phyloP scores from a whole-genome alignment of 2,797 vertebrate genomes.

The Schizopygopsis malacanthus region DNA sequence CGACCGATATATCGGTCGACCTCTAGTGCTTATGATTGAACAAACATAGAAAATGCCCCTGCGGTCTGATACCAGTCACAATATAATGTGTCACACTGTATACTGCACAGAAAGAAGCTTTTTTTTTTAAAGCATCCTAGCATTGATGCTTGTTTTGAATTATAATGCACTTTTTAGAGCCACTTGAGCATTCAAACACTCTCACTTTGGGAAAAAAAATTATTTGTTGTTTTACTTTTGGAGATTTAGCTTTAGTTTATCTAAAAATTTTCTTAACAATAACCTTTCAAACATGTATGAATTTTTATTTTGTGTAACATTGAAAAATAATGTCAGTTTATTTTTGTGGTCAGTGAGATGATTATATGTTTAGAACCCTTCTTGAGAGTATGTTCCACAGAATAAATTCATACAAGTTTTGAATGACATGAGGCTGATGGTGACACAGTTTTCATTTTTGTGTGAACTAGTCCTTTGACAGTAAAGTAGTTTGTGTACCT shows the following conservation, averaged over 20 bases:
- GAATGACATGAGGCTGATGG: not conserved
- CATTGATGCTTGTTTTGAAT: not conserved
- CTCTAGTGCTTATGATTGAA: slow-evolving; percentile 8
- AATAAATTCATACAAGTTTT: not conserved
- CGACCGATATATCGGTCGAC: no score
- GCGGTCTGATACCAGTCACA: slow-evolving; percentile 46
- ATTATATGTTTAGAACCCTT: not conserved
- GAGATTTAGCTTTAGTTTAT: not conserved
- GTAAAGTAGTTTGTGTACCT: no score
- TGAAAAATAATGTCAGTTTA: not conserved
- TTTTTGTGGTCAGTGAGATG: not conserved
- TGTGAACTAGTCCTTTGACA: no score
- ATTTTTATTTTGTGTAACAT: not conserved
- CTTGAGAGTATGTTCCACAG: not conserved
- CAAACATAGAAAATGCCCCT: slow-evolving; percentile 26
- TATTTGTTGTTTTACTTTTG: not conserved
- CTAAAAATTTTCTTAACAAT: not conserved
- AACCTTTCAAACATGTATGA: not conserved
- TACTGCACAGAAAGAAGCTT: slow-evolving; percentile 16
- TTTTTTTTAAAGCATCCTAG: slow-evolving; percentile 25
- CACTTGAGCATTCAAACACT: not conserved
- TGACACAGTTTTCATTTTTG: not conserved
- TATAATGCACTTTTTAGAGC: not conserved
- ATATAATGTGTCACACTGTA: slow-evolving; percentile 34
- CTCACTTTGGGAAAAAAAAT: not conserved